Evolutionary conservation across 2,113 vertebrate genomes (phyloP).

Genomic region (Daphoenositta chrysoptera): DNA sequence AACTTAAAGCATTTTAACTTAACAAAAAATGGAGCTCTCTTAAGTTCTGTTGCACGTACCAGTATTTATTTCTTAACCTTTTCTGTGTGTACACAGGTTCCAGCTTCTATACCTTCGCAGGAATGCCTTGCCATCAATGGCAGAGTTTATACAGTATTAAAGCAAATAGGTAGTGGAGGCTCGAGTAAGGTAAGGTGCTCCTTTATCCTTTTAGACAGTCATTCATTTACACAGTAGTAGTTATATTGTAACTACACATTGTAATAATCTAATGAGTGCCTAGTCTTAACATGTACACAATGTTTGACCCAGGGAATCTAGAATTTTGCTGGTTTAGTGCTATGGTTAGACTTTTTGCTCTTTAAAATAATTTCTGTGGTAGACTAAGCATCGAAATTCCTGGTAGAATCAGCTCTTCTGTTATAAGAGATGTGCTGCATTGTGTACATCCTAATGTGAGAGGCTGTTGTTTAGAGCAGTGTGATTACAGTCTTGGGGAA

Average conservation of each 20-base stretch:
- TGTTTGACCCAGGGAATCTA: not conserved
- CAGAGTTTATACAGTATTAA: constrained; percentile 87
- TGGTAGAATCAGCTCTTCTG: not conserved
- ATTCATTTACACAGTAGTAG: not conserved
- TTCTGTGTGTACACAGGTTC: constrained; percentile 67
- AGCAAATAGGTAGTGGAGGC: constrained; percentile 93
- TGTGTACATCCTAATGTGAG: not conserved
- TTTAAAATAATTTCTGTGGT: not conserved
- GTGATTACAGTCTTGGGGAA: not conserved
- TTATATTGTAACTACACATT: not conserved
- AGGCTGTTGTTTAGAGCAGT: not conserved
- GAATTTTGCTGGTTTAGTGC: not conserved
- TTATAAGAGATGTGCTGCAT: not conserved
- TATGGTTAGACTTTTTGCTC: not conserved
- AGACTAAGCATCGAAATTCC: not conserved
- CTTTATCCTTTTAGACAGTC: not conserved
- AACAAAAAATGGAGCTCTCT: not conserved
- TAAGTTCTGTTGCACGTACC: not conserved
- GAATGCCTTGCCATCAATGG: constrained; percentile 89
- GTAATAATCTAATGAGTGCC: not conserved
- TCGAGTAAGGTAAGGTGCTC: constrained; percentile 87
- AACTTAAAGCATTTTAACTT: not conserved
- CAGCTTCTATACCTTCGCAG: constrained; percentile 72
- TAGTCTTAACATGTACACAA: not conserved
- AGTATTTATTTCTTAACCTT: not conserved